Evolutionary conservation across 2,797 vertebrate genomes (phyloP), one percentile per base, ranked within the genome.

Genomic region (Trachops cirrhosus): DNA sequence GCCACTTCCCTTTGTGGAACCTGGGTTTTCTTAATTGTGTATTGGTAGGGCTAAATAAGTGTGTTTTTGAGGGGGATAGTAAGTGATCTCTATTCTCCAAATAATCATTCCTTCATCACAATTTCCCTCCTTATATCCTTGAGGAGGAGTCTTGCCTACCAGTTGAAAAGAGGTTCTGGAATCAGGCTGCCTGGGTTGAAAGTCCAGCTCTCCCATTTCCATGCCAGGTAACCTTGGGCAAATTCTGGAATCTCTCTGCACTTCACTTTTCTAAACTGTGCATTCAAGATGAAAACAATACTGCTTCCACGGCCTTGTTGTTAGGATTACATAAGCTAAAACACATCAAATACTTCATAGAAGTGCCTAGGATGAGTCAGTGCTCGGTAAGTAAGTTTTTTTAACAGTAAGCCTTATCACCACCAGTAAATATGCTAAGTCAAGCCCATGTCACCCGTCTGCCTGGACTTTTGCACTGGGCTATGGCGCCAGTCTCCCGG

Each of bases 221-320:
- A 50, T 2, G 18, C 78, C 50, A 74, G 41, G 68, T 57, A 22
- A 22, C 39, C 22, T 22, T 22, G 15, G 37, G 32, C 1, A 34
- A 59, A 14, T 59, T 89, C 50, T 52, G 9, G 46, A 86, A 37
- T 18, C 44, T 68, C 44, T 71, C 39, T 64, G 0, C 85, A 62
- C 91, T 86, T 96, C 34, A 77, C 59, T 91, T 94, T 94, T 8
- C 54, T 22, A 1, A 91, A 59, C 24, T 39, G 3, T 78, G 21
- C 1, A 4, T 48, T 57, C 10, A 68, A 22, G 74, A 52, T 46
- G 54, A 86, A 89, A 86, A 50, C 44, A 44, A n/a, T 41, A 77
- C 57, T 54, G 46, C n/a, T 4, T 67, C 39, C 57, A 21, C 29
- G 32, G 67, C 14, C 10, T 41, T 73, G 22, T 52, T 26, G 8